phyloP scores from a whole-genome alignment of 2,888 invertebrate genomes.

The Mythimna impura region DNA sequence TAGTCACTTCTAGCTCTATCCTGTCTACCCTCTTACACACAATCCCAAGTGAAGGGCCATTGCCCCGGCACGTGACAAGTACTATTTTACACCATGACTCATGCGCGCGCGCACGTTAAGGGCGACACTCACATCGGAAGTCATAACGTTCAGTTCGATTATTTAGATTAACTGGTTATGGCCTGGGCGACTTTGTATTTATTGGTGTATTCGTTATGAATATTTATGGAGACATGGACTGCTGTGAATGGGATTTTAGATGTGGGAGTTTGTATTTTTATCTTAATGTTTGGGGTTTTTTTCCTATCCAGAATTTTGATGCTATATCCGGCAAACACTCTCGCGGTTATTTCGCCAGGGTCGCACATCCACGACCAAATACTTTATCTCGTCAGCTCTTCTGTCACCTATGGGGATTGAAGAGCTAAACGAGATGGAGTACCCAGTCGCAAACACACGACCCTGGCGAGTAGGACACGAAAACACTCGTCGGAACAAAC shows the following conservation, averaged over 20 bases:
- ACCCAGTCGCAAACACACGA: too few relatives aligned
- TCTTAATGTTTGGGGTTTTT: background rate
- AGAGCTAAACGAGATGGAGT: too few relatives aligned
- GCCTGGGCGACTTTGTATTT: slow-evolving; percentile 21
- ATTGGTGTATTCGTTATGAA: slow-evolving; percentile 3
- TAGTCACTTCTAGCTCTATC: background rate
- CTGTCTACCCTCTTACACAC: slow-evolving; percentile 8
- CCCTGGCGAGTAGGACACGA: too few relatives aligned
- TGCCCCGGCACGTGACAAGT: slow-evolving; percentile 69
- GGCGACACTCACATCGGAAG: slow-evolving; percentile 60
- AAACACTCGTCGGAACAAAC: too few relatives aligned
- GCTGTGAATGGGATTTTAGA: background rate
- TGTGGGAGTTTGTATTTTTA: background rate
- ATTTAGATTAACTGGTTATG: slow-evolving; percentile 45
- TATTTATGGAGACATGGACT: slow-evolving; percentile 4
- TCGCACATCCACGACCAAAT: too few relatives aligned
- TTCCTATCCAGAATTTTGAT: too few relatives aligned
- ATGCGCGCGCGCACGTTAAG: slow-evolving; percentile 57
- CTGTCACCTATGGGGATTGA: too few relatives aligned
- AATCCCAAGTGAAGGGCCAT: slow-evolving; percentile 55
- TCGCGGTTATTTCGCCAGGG: too few relatives aligned
- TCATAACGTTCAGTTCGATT: slow-evolving; percentile 46
- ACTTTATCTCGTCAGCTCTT: too few relatives aligned
- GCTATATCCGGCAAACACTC: too few relatives aligned
- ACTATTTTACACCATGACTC: slow-evolving; percentile 68